phyloP scores from a whole-genome alignment of 2,113 vertebrate genomes.

The Lepus americanus region DNA sequence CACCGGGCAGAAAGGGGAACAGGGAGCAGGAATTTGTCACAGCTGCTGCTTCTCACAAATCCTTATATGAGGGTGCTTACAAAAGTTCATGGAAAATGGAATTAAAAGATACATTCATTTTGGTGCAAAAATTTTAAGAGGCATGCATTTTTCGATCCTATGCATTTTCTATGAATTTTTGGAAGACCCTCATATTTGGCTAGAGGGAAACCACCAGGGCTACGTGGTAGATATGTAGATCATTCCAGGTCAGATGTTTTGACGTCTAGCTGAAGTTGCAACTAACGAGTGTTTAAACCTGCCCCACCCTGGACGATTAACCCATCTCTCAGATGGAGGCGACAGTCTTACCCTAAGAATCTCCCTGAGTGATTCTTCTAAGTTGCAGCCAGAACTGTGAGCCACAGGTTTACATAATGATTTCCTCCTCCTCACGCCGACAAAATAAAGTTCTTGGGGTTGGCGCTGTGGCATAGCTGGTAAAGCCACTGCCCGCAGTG shows the following conservation, averaged over 20 bases:
- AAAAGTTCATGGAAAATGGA: too few relatives aligned
- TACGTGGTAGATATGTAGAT: not conserved
- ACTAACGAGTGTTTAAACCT: conserved; percentile 4
- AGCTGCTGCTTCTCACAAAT: not conserved
- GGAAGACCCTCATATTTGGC: not conserved
- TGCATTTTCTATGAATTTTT: too few relatives aligned
- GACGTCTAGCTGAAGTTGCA: not conserved
- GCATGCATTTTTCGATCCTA: too few relatives aligned
- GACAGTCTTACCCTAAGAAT: not conserved
- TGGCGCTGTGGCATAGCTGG: too few relatives aligned
- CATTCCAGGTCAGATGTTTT: conserved; percentile 9
- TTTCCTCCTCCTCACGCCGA: not conserved
- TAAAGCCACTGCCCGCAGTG: too few relatives aligned
- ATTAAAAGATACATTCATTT: too few relatives aligned
- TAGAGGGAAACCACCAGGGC: not conserved
- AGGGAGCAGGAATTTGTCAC: not conserved
- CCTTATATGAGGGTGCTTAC: not conserved
- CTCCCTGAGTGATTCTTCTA: not conserved
- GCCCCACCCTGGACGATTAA: not conserved
- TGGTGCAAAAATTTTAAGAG: too few relatives aligned
- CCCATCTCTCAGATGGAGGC: not conserved
- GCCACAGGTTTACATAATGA: not conserved
- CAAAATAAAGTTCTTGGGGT: not conserved
- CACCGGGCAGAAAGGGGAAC: not conserved
- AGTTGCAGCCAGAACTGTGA: not conserved